Evolutionary conservation across 2,797 vertebrate species (phyloP).

Genomic region (Peromyscus aztecus): DNA sequence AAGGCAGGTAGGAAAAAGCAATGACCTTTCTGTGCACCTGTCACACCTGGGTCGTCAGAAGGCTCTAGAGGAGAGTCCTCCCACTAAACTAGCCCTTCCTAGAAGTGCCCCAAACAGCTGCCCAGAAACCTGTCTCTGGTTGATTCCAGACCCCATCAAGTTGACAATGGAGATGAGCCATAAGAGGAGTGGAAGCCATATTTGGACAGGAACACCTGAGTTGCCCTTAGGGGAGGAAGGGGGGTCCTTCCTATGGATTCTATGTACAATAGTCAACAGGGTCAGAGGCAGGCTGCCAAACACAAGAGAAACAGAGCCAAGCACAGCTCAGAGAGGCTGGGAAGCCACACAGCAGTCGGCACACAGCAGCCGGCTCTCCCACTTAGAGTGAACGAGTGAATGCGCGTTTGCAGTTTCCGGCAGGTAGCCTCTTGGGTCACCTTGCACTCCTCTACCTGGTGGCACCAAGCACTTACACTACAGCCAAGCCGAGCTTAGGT

Average conservation of each 20-base stretch:
- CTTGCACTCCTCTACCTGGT: neutral
- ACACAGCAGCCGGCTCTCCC: accelerated
- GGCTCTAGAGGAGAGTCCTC: neutral
- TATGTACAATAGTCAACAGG: accelerated
- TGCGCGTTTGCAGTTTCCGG: neutral
- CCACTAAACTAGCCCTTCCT: no score
- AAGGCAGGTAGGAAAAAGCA: neutral
- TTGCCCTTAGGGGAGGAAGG: neutral
- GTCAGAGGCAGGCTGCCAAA: neutral
- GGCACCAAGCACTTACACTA: neutral
- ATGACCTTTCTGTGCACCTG: neutral
- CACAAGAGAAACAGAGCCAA: neutral
- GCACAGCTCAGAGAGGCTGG: neutral
- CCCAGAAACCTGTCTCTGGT: neutral
- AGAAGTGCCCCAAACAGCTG: neutral
- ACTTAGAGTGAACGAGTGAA: accelerated
- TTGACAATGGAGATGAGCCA: neutral
- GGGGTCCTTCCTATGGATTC: neutral
- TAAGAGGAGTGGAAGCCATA: neutral
- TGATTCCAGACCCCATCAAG: neutral
- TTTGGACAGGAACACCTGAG: neutral
- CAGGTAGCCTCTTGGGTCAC: neutral
- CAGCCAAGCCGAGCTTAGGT: neutral
- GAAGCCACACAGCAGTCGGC: neutral
- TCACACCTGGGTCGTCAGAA: neutral